phyloP scores from a whole-genome alignment of 23 tunicate species.

The Ascidia mentula region DNA sequence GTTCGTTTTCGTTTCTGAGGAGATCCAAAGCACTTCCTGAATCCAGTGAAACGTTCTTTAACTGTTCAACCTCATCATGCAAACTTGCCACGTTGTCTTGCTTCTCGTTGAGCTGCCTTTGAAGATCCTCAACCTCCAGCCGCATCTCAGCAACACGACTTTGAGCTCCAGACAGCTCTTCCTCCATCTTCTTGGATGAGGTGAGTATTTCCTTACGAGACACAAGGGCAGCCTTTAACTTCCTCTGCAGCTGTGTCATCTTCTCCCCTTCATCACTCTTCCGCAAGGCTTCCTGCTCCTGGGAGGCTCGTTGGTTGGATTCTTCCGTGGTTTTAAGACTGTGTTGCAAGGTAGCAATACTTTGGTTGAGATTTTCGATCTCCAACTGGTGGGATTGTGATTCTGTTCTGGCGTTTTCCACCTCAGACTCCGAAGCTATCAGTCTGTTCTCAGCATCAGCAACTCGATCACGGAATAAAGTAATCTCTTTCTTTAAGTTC shows the following conservation, averaged over 20 bases:
- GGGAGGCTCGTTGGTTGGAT: not conserved
- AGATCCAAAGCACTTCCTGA: not conserved
- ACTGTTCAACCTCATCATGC: not conserved
- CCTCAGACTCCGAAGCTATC: no score
- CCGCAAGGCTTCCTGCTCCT: slow-evolving; percentile 31
- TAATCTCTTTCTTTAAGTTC: not conserved
- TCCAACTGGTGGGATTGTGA: no score
- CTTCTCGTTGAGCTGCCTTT: slow-evolving; percentile 13
- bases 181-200: slow-evolving; percentile 33
- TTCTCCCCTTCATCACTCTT: slow-evolving; percentile 41
- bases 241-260: slow-evolving; percentile 55
- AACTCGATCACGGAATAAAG: no score
- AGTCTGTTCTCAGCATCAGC: no score
- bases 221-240: slow-evolving; percentile 78
- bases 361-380: not conserved
- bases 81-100: not conserved
- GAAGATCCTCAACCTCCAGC: not conserved
- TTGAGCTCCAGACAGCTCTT: slow-evolving; percentile 7
- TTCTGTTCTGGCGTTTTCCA: no score
- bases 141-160: not conserved
- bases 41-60: not conserved
- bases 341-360: slow-evolving; percentile 4
- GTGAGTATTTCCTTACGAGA: slow-evolving; percentile 74
- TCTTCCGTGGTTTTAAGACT: slow-evolving; percentile 1
- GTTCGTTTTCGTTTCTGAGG: not conserved